phyloP scores from a whole-genome alignment of 2,797 vertebrate species.

The Enteromius viviparus region DNA sequence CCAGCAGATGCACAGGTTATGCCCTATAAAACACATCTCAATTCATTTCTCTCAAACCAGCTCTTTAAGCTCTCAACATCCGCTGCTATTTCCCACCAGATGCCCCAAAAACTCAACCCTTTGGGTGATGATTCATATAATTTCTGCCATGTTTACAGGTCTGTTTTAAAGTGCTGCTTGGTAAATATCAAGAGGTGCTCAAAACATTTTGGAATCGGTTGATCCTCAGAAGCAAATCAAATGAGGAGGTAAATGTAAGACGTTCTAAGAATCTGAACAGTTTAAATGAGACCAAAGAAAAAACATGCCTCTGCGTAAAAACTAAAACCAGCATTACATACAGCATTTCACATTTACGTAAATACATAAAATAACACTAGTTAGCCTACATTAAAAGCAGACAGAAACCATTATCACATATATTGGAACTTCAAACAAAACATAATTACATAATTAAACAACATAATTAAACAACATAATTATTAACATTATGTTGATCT shows the following conservation, averaged over 20 bases:
- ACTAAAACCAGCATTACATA: neutral
- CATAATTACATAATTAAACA: too few species aligned
- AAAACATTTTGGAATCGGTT: neutral
- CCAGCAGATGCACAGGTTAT: conserved; percentile 17
- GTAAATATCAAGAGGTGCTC: conserved; percentile 18
- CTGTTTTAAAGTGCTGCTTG: neutral
- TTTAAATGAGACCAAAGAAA: neutral
- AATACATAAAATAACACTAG: neutral
- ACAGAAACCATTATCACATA: neutral
- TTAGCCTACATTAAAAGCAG: neutral
- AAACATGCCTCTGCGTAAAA: neutral
- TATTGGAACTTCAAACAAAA: neutral
- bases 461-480: too few species aligned
- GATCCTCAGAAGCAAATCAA: conserved; percentile 8
- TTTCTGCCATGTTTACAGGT: neutral
- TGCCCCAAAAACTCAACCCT: neutral
- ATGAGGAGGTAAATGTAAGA: neutral
- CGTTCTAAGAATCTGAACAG: neutral
- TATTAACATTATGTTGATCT: neutral
- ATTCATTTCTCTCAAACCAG: conserved; percentile 27
- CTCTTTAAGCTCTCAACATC: conserved; percentile 14
- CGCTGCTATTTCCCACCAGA: conserved; percentile 14
- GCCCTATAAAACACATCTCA: neutral
- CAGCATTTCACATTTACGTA: neutral
- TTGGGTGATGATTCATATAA: neutral